Conservation (phyloP, 2,888 invertebrate species). For the Folsomia candida region DNA sequence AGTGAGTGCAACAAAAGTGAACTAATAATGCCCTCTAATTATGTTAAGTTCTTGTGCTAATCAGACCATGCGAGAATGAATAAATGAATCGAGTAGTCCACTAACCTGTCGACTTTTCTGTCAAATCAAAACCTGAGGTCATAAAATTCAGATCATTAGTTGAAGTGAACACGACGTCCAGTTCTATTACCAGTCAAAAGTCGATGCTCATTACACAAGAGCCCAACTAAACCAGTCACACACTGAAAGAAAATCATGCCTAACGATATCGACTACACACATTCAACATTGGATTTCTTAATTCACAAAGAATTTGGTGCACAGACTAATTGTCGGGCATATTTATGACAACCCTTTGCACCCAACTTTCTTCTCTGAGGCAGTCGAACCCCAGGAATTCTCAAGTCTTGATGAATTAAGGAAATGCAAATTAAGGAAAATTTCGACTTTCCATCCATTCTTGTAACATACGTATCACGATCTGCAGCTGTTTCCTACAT, state of each 20-base stretch:
- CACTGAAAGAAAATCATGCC: background rate
- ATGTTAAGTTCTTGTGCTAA: slow-evolving; percentile 17
- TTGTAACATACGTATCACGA: background rate
- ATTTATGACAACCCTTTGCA: background rate
- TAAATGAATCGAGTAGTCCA: background rate
- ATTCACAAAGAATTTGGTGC: background rate
- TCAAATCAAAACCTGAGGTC: slow-evolving; percentile 1
- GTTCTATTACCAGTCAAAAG: background rate
- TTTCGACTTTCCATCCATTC: background rate
- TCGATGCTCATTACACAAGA: background rate
- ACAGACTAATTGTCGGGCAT: background rate
- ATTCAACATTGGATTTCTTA: background rate
- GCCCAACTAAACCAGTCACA: background rate
- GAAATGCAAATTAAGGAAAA: background rate
- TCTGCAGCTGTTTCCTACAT: slow-evolving; percentile 3
- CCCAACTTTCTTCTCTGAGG: background rate
- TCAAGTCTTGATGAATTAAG: background rate
- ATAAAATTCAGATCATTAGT: slow-evolving; percentile 21
- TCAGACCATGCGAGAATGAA: slow-evolving; percentile 19
- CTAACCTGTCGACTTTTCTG: background rate
- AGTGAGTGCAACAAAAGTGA: background rate
- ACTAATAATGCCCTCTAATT: slow-evolving; percentile 18
- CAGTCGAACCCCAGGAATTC: background rate
- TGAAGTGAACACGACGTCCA: background rate
- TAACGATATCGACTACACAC: background rate